phyloP scores from a whole-genome alignment of 2,797 vertebrate genomes.

The Silurus aristotelis region DNA sequence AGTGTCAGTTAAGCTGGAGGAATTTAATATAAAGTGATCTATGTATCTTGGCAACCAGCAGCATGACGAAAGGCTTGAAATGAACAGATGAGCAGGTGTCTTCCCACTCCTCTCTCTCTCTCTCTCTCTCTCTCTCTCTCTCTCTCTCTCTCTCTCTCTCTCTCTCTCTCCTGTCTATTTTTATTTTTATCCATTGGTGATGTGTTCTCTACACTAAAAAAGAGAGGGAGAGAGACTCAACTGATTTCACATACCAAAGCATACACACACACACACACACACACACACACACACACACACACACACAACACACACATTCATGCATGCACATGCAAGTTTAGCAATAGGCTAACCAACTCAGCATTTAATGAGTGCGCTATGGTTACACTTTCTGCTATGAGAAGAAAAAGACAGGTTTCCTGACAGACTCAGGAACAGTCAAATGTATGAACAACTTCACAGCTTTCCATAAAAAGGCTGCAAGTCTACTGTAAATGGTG shows the following conservation, averaged over 20 bases:
- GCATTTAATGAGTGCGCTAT: constrained; percentile 6
- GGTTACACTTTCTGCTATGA: neutral
- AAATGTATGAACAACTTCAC: neutral
- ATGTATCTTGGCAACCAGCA: constrained; percentile 69
- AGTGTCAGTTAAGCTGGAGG: constrained; percentile 66
- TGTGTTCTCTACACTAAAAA: constrained; percentile 6
- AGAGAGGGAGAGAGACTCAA: neutral
- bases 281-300: constrained; percentile 10
- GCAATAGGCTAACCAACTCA: constrained; percentile 18
- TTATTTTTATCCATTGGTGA: neutral
- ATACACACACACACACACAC: constrained; percentile 18
- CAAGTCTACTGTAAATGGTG: neutral
- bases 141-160: neutral
- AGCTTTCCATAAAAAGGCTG: neutral
- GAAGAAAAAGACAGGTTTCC: neutral
- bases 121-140: constrained; percentile 19
- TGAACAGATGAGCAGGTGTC: constrained; percentile 62
- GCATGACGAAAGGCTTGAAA: constrained; percentile 63
- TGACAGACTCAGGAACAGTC: neutral
- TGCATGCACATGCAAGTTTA: constrained; percentile 15
- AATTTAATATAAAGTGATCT: constrained; percentile 77
- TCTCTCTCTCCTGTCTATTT: constrained; percentile 11
- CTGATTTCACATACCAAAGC: constrained; percentile 2
- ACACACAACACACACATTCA: constrained; percentile 8
- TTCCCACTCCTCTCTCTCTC: constrained; percentile 45